Conservation (phyloP, 2,113 vertebrate species). For the Cariama cristata region DNA sequence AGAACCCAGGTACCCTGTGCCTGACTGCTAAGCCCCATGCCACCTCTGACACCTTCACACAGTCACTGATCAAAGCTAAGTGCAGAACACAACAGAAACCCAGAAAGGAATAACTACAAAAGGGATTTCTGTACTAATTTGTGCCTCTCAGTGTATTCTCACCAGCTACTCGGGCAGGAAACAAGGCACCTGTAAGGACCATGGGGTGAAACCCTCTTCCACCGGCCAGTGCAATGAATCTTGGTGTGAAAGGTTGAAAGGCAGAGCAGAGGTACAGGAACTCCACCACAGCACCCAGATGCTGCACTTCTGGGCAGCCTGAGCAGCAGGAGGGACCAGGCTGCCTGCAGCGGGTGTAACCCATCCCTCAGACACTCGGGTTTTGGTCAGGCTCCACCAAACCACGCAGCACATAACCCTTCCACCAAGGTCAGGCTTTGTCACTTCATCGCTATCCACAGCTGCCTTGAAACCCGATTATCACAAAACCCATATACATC, state of each 20-base stretch:
- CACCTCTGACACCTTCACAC: not conserved
- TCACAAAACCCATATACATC: not conserved
- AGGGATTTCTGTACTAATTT: not conserved
- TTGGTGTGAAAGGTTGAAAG: not conserved
- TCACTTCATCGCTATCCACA: not conserved
- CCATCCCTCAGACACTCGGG: not conserved
- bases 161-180: not conserved
- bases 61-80: not conserved
- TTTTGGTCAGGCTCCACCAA: not conserved
- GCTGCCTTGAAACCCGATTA: not conserved
- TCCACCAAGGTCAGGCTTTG: not conserved
- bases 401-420: not conserved
- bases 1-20: not conserved
- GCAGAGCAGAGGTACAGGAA: not conserved
- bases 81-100: not conserved
- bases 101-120: too few species aligned
- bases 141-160: not conserved
- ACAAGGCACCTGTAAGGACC: not conserved
- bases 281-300: not conserved
- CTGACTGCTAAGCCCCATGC: not conserved
- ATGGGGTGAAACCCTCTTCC: not conserved
- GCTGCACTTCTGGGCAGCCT: not conserved
- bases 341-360: accelerated
- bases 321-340: not conserved
- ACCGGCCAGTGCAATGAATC: not conserved